Evolutionary conservation across 2,888 invertebrate genomes (phyloP).

Genomic region (Rotaria macrura): DNA sequence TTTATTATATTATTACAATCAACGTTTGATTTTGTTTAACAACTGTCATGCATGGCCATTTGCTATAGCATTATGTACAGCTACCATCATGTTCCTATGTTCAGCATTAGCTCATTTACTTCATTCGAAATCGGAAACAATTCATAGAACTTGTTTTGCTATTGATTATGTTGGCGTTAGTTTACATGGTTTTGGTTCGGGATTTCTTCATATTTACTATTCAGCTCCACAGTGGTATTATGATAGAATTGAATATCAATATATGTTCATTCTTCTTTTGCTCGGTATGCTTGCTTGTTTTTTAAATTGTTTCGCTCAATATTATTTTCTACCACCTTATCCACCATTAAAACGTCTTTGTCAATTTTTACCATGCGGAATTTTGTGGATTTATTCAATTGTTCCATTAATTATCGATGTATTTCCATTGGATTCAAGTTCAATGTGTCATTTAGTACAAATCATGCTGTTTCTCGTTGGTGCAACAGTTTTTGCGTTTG

Average conservation of each 20-base stretch:
- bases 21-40: not conserved
- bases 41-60: constrained; percentile 28
- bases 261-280: constrained; percentile 20
- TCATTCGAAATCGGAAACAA: constrained; percentile 24
- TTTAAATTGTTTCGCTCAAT: constrained; percentile 26
- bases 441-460: constrained; percentile 18
- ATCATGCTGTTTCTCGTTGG: constrained; percentile 24
- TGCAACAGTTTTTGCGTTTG: constrained; percentile 26
- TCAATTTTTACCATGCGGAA: constrained; percentile 28
- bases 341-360: constrained; percentile 31
- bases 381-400: constrained; percentile 24
- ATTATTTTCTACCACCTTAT: constrained; percentile 27
- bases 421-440: not conserved
- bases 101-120: constrained; percentile 30
- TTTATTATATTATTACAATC: not conserved
- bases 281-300: constrained; percentile 22
- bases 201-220: constrained; percentile 31
- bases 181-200: constrained; percentile 30
- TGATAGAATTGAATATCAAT: constrained; percentile 20
- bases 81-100: constrained; percentile 29
- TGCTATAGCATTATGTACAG: constrained; percentile 18
- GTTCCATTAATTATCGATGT: not conserved
- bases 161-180: constrained; percentile 30
- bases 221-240: constrained; percentile 30
- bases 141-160: constrained; percentile 30